phyloP scores from a whole-genome alignment of 2,113 vertebrate genomes.

The Hystrix cristata region DNA sequence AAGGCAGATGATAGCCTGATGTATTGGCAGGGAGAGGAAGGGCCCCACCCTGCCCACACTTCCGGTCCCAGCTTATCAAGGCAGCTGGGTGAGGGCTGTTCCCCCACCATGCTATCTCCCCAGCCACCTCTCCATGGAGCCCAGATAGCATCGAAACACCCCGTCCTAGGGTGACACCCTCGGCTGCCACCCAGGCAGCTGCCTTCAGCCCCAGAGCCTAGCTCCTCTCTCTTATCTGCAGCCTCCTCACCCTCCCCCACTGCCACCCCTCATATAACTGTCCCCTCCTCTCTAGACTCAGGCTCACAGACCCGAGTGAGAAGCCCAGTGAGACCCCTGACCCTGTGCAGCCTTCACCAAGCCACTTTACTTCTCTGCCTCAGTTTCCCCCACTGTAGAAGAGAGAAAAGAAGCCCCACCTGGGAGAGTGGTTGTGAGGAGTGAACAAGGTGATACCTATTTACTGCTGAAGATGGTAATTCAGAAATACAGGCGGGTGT shows the following conservation, averaged over 20 bases:
- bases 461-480: neutral
- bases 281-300: neutral
- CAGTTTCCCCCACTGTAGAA: neutral
- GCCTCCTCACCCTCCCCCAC: neutral
- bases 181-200: neutral
- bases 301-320: neutral
- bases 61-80: conserved; percentile 54
- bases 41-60: neutral
- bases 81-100: fast-evolving
- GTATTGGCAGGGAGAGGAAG: neutral
- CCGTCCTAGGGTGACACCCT: neutral
- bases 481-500: neutral
- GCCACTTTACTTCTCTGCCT: neutral
- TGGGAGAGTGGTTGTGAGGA: fast-evolving
- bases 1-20: neutral
- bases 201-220: neutral
- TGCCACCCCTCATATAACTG: fast-evolving
- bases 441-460: fast-evolving
- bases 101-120: neutral
- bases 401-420: neutral
- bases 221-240: neutral
- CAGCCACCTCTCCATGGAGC: neutral
- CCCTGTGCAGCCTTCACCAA: neutral
- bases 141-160: neutral
- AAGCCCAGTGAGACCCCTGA: no score